Conservation (phyloP, 2,113 vertebrate genomes). For the Lonchura striata region DNA sequence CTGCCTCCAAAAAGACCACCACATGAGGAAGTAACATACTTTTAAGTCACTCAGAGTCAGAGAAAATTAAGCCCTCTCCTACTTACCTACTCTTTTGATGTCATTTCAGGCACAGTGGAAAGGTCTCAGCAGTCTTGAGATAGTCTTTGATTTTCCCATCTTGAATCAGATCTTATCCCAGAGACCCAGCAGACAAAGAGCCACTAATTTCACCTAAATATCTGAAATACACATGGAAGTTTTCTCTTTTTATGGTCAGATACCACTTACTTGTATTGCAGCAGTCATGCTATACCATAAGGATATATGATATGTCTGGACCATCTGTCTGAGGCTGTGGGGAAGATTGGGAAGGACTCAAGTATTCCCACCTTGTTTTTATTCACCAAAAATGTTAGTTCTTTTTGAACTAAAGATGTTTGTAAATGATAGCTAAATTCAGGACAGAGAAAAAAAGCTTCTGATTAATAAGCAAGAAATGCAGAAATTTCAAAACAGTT, state of each 20-base stretch:
- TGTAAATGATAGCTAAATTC: neutral
- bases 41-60: neutral
- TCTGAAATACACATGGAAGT: neutral
- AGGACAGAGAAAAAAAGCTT: neutral
- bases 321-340: neutral
- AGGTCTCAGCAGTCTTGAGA: neutral
- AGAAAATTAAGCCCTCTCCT: neutral
- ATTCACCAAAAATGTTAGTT: neutral
- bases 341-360: neutral
- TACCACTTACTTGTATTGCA: neutral
- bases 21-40: neutral
- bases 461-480: slow-evolving; percentile 29
- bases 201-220: neutral
- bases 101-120: neutral
- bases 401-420: neutral
- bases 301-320: neutral
- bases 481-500: slow-evolving; percentile 6
- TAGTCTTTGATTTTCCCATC: neutral
- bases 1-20: neutral
- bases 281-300: rapidly evolving
- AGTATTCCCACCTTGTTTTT: neutral
- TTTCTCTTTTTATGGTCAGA: neutral
- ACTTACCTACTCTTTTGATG: neutral
- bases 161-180: neutral
- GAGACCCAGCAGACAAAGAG: neutral